Conservation (phyloP, 2,113 vertebrate species). For the Tichodroma muraria region DNA sequence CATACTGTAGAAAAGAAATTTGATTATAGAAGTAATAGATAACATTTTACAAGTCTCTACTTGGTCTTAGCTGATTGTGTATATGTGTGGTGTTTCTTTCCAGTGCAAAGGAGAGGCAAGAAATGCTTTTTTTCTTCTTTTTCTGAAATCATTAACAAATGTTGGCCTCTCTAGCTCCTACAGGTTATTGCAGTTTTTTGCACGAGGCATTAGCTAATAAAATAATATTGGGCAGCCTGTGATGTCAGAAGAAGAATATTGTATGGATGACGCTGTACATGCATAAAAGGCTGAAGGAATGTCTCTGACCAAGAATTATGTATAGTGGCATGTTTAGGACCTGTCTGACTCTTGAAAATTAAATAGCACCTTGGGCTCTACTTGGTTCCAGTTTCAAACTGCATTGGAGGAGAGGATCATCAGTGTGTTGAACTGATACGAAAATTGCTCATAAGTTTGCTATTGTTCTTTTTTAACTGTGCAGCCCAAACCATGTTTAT, state of each 20-base stretch:
- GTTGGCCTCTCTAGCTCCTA: not conserved
- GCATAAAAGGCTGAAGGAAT: not conserved
- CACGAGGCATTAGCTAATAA: not conserved
- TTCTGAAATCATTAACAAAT: not conserved
- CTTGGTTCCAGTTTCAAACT: not conserved
- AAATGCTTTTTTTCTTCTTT: not conserved
- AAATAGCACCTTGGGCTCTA: not conserved
- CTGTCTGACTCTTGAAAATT: not conserved
- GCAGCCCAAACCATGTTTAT: not conserved
- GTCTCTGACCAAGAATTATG: not conserved
- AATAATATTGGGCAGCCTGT: too few relatives aligned
- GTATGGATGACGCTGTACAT: not conserved
- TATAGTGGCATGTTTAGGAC: not conserved
- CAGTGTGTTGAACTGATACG: not conserved
- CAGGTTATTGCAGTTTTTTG: not conserved
- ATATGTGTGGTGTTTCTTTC: not conserved
- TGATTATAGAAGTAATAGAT: not conserved
- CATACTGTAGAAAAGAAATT: not conserved
- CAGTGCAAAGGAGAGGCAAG: not conserved
- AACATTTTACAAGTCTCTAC: not conserved
- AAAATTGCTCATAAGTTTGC: not conserved
- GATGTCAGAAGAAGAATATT: not conserved
- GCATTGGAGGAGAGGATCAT: not conserved
- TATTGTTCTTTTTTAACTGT: not conserved
- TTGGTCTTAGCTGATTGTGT: not conserved